phyloP scores from a whole-genome alignment of 2,113 vertebrate species.

The Platysternon megacephalum region DNA sequence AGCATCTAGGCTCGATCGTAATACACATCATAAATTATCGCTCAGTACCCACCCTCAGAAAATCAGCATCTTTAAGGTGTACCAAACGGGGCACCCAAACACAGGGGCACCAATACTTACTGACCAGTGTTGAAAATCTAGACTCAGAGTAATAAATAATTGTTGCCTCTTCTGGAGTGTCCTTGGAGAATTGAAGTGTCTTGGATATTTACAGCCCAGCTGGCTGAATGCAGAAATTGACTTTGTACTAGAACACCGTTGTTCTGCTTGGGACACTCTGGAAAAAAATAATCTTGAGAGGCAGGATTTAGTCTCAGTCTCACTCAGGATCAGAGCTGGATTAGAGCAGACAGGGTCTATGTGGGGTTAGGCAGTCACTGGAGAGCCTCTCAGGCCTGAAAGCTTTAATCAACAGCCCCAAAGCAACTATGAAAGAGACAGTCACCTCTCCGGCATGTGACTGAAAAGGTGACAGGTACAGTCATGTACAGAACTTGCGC shows the following conservation, averaged over 20 bases:
- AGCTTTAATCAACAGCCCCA: neutral
- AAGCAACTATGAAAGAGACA: neutral
- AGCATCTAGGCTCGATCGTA: neutral
- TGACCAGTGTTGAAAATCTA: neutral
- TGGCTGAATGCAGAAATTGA: neutral
- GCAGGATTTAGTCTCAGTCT: neutral
- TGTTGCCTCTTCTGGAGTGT: neutral
- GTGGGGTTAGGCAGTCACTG: neutral
- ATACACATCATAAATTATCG: neutral
- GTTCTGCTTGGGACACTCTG: neutral
- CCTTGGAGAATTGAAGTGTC: neutral
- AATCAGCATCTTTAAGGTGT: neutral
- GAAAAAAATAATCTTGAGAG: neutral
- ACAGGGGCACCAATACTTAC: fast-evolving
- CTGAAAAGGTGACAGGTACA: neutral
- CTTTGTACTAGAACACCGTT: neutral
- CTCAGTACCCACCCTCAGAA: neutral
- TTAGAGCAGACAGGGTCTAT: neutral
- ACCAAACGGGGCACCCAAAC: neutral
- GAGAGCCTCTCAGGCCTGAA: neutral
- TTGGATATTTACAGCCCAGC: neutral
- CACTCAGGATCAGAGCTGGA: neutral
- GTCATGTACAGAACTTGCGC: neutral
- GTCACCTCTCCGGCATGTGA: neutral
- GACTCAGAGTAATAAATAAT: neutral